These are phyloP conservation scores for Dendrocopos noguchii DNA, from an alignment of 2,113 vertebrate species.

Conservation along the genomic window DNA sequence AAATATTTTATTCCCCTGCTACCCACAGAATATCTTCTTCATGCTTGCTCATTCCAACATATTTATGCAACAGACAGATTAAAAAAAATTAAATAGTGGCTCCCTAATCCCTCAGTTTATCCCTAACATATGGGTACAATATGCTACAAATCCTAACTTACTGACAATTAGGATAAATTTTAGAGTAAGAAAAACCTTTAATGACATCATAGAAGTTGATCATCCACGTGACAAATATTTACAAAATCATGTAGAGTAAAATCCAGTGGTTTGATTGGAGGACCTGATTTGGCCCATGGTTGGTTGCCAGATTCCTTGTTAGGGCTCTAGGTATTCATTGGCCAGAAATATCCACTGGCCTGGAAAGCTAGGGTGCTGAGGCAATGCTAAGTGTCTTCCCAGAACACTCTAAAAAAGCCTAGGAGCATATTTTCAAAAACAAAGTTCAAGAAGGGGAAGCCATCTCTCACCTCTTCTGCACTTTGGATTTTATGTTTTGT, in stretches of 20 bases:
- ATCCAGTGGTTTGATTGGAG: not conserved
- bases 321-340: not conserved
- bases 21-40: not conserved
- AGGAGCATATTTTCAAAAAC: not conserved
- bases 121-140: not conserved
- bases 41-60: not conserved
- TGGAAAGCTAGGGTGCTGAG: not conserved
- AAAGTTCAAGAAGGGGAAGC: not conserved
- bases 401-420: rapidly evolving
- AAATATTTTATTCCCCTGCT: slow-evolving; percentile 16
- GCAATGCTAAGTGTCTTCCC: not conserved
- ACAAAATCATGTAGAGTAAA: not conserved
- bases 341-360: not conserved
- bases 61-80: slow-evolving; percentile 13
- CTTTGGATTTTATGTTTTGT: not conserved
- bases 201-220: not conserved
- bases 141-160: not conserved
- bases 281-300: not conserved
- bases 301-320: not conserved
- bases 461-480: not conserved
- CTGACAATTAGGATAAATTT: not conserved
- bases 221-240: not conserved
- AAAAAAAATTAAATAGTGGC: slow-evolving; percentile 1
- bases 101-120: not conserved
- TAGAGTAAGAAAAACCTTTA: not conserved